Conservation (phyloP, 2,797 vertebrate species). For the Pipistrellus kuhlii region DNA sequence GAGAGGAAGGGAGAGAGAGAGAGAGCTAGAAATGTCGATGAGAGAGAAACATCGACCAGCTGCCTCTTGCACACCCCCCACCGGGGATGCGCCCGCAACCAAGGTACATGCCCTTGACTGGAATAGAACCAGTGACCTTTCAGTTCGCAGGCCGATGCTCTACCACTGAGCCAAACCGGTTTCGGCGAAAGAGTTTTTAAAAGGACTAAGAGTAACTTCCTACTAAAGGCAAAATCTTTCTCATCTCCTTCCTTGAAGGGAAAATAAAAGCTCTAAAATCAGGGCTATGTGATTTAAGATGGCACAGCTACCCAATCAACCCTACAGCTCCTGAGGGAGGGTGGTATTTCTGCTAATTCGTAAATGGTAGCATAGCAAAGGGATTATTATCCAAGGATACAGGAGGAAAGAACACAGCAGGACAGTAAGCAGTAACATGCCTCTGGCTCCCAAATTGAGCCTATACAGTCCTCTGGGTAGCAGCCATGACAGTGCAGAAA, state of each 20-base stretch:
- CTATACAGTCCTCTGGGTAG: rapidly evolving
- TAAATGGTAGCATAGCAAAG: neutral
- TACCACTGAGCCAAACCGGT: too few species aligned
- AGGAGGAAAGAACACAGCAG: neutral
- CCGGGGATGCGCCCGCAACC: too few species aligned
- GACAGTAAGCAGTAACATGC: rapidly evolving
- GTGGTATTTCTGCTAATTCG: neutral
- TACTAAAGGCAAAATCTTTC: neutral
- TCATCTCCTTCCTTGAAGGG: neutral
- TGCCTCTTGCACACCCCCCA: too few species aligned
- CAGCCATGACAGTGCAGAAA: rapidly evolving
- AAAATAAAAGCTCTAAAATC: neutral
- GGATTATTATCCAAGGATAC: neutral
- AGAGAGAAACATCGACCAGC: too few species aligned
- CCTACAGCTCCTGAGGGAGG: neutral
- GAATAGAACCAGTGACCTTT: too few species aligned
- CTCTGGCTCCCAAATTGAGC: neutral
- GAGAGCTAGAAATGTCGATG: too few species aligned
- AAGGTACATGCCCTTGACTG: too few species aligned
- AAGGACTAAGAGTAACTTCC: neutral
- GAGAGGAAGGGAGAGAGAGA: too few species aligned
- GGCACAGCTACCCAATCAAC: neutral
- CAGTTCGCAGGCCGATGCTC: too few species aligned
- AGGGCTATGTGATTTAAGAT: rapidly evolving
- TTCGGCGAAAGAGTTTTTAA: neutral